Conservation (phyloP, 2,797 vertebrate species). For the Carapus acus region DNA sequence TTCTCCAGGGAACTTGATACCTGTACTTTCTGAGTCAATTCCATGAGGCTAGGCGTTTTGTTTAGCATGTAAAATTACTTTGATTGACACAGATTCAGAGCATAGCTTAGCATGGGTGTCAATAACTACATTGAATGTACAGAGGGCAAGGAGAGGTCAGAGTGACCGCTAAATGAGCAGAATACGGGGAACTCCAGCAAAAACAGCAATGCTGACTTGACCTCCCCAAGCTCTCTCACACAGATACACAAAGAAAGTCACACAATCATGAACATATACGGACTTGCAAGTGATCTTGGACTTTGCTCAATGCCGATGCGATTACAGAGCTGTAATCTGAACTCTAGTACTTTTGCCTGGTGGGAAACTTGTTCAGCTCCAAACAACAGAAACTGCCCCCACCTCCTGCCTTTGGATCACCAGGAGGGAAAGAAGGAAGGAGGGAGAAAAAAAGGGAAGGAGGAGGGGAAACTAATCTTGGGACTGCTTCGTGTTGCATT, state of each 20-base stretch:
- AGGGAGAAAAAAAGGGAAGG: constrained; percentile 51
- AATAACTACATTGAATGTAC: too few species aligned
- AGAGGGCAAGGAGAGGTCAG: too few species aligned
- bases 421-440: constrained; percentile 17
- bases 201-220: too few species aligned
- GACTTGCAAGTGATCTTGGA: constrained; percentile 33
- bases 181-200: too few species aligned
- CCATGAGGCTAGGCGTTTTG: too few species aligned
- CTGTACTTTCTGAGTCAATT: too few species aligned
- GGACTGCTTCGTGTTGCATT: constrained; percentile 62
- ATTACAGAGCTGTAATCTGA: constrained; percentile 55
- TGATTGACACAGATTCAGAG: too few species aligned
- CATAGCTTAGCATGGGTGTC: too few species aligned
- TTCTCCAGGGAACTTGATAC: too few species aligned
- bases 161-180: too few species aligned
- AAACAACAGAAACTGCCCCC: constrained; percentile 2
- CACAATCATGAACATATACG: not conserved
- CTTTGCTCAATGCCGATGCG: constrained; percentile 45
- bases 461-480: constrained; percentile 56
- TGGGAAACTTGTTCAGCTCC: constrained; percentile 46
- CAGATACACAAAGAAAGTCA: not conserved
- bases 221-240: not conserved
- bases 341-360: constrained; percentile 37
- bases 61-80: too few species aligned
- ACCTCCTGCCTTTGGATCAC: constrained; percentile 13